Evolutionary conservation across 2,888 invertebrate genomes (phyloP).

Genomic region (Andrena flavipes): DNA sequence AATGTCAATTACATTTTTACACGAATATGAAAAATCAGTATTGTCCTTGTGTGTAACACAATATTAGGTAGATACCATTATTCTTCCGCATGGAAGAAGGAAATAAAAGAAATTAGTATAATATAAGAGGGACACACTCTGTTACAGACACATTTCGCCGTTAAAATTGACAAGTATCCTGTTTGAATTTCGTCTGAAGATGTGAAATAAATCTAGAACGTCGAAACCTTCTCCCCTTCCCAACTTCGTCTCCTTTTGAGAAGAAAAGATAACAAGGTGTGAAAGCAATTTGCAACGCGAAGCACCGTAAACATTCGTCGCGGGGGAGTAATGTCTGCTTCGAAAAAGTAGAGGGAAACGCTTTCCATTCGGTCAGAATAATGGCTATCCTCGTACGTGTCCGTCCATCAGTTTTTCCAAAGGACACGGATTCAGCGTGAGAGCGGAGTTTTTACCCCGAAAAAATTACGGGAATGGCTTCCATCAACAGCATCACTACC

Average conservation of each 20-base stretch:
- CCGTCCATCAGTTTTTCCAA: background rate
- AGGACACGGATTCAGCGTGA: background rate
- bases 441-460: conserved; percentile 19
- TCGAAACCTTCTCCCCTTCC: background rate
- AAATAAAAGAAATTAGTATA: background rate
- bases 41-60: too few relatives aligned
- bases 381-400: background rate
- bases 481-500: conserved; percentile 13
- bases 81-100: too few relatives aligned
- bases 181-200: background rate
- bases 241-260: background rate
- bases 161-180: background rate
- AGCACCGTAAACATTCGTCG: conserved; percentile 28
- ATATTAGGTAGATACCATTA: too few relatives aligned
- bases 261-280: conserved; percentile 3
- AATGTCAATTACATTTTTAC: background rate
- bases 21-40: background rate
- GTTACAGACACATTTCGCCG: background rate
- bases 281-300: conserved; percentile 16
- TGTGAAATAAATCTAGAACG: background rate
- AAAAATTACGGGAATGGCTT: conserved; percentile 29
- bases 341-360: background rate
- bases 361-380: conserved; percentile 1
- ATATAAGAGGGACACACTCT: background rate
- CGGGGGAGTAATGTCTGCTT: conserved; percentile 1